Base-by-base conservation (phyloP, 2,888 invertebrate genomes). In the Pterostichus niger region DNA sequence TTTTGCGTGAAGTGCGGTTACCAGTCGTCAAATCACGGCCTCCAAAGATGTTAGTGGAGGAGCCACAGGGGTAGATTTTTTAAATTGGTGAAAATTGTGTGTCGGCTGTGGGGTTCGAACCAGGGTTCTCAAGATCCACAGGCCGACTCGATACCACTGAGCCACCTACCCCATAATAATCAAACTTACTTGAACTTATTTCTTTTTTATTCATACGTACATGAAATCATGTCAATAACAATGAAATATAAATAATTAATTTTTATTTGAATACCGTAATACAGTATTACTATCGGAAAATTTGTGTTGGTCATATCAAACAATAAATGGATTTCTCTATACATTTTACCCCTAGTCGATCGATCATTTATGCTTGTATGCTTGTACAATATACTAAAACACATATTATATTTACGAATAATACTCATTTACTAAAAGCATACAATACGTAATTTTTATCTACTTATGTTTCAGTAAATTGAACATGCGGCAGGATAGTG, bases 361-460 rank as follows among this genome's bases (percentile, higher is more conserved):
- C 33, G 13, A 64, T 64, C 33, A 64, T 33, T 40, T 35, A 13
- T 64, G 64, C n/a, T 64, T 13, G 40, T 64, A 40, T 64, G 13
- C 64, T 64, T 64, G 64, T 64, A 64, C 64, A 64, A 64, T 64
- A 64, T 33, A 33, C 31, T 40, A 64, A 64, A 64, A 64, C 64
- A 64, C 40, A 64, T 64, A 64, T 64, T 64, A 64, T 64, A 40
- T 40, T 40, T 64, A 64, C 35, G 64, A 64, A 64, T 64, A 64
- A 64, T 64, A 64, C 40, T 64, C 64, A 64, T 64, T 64, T 35
- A 64, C 64, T 64, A 64, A 64, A 64, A 64, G 64, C 64, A 64
- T 64, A 64, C 64, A 64, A 64, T 64, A 35, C 64, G 35, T 64
- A 64, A 64, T 64, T 64, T 40, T 35, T 64, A 13, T 40, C 40